Evolutionary conservation across 30 jellyfish, hydroid and myxozoan species (phyloP).

Genomic region (Mastigias papua): DNA sequence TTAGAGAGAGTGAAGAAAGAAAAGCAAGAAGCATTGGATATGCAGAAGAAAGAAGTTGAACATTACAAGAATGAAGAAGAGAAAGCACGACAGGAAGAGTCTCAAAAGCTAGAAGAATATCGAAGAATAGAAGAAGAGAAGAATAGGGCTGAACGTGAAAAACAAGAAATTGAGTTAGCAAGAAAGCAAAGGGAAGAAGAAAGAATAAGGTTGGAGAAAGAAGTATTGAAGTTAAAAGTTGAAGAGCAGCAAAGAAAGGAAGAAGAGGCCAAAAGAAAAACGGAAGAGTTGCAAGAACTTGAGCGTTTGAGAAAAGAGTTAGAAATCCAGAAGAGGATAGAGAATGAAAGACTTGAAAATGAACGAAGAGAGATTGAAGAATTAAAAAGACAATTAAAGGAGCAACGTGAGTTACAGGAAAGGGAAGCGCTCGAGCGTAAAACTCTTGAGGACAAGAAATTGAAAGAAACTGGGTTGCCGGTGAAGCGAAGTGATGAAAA

Average conservation of each 20-base stretch:
- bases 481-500: background rate
- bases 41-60: background rate
- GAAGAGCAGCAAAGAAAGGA: conserved; percentile 18
- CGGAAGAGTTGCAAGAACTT: conserved; percentile 23
- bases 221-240: conserved; percentile 2
- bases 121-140: conserved; percentile 15
- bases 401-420: conserved; percentile 32
- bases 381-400: conserved; percentile 24
- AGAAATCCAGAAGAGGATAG: conserved; percentile 37
- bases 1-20: background rate
- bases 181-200: conserved; percentile 18
- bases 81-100: background rate
- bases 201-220: conserved; percentile 17
- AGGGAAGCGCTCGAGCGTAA: conserved; percentile 5
- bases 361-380: conserved; percentile 51
- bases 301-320: conserved; percentile 26
- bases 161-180: conserved; percentile 5
- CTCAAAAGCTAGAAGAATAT: conserved; percentile 15
- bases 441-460: background rate
- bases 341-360: conserved; percentile 34
- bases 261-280: conserved; percentile 10
- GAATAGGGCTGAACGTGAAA: background rate
- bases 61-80: background rate
- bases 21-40: background rate
- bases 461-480: background rate